A percentile compares a stretch with the other conserved stretches of the same genome.
Evolutionary conservation across 2,113 vertebrate genomes (phyloP).

Genomic region (Lamprologus sp.): DNA sequence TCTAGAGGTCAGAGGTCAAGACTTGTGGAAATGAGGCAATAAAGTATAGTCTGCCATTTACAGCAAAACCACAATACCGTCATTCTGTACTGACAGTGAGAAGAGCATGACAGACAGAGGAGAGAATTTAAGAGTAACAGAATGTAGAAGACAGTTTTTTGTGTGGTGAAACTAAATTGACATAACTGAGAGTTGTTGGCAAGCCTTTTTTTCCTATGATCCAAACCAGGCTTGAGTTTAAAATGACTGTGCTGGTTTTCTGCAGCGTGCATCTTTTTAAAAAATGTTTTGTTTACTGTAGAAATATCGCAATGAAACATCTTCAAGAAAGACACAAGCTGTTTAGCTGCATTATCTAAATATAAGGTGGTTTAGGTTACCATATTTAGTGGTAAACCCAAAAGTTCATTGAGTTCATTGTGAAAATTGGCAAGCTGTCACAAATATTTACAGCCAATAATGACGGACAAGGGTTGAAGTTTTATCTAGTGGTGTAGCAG

Average conservation of each 20-base stretch:
- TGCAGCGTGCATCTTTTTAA: background rate
- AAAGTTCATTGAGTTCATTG: background rate
- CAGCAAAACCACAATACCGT: constrained; percentile 44
- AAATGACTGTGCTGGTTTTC: background rate
- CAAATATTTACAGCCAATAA: background rate
- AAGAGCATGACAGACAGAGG: background rate
- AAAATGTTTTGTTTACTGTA: background rate
- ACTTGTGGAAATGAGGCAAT: constrained; percentile 58
- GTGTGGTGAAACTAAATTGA: background rate
- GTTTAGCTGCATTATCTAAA: background rate
- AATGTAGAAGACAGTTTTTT: background rate
- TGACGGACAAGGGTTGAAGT: background rate
- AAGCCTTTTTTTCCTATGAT: background rate
- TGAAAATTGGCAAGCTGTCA: background rate
- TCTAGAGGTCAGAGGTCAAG: constrained; percentile 46
- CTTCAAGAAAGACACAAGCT: background rate
- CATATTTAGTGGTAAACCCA: background rate
- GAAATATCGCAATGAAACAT: background rate
- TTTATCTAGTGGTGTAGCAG: background rate
- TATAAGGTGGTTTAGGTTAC: background rate
- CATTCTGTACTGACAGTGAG: constrained; percentile 32
- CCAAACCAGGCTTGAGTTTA: background rate
- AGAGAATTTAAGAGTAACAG: background rate
- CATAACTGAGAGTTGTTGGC: background rate
- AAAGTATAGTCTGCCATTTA: constrained; percentile 37